Evolutionary conservation across 2,888 invertebrate genomes (phyloP).

Genomic region (Cetonia aurata): DNA sequence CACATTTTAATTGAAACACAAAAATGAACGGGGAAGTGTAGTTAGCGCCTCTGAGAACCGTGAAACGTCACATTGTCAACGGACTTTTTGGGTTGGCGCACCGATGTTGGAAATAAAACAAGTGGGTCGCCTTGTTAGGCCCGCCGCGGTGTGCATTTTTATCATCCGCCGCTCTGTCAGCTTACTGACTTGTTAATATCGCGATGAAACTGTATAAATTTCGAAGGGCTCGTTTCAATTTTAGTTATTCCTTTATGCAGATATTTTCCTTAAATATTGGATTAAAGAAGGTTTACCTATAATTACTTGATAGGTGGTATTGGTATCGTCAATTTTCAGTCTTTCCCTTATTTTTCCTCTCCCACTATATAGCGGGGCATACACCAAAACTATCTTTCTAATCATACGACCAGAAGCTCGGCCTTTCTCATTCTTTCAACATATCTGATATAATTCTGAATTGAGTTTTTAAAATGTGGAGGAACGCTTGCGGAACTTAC

Average conservation of each 20-base stretch:
- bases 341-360: too few relatives aligned
- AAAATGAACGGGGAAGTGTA: conserved; percentile 49
- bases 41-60: conserved; percentile 9
- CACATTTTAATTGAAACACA: conserved; percentile 64
- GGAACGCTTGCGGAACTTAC: too few relatives aligned
- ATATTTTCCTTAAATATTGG: too few relatives aligned
- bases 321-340: too few relatives aligned
- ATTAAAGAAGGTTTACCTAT: too few relatives aligned
- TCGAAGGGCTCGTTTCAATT: conserved; percentile 58
- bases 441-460: too few relatives aligned
- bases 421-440: too few relatives aligned
- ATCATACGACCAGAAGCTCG: too few relatives aligned
- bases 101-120: conserved; percentile 47
- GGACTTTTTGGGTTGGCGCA: conserved; percentile 48
- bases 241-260: not conserved
- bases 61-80: conserved; percentile 25
- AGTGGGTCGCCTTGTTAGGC: conserved; percentile 62
- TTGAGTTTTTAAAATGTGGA: too few relatives aligned
- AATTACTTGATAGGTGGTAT: too few relatives aligned
- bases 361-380: too few relatives aligned
- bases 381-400: too few relatives aligned
- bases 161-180: conserved; percentile 57
- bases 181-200: conserved; percentile 60
- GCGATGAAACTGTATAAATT: conserved; percentile 59
- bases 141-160: conserved; percentile 61